Conservation (phyloP, 2,797 vertebrate genomes). For the Galaxias olidus region DNA sequence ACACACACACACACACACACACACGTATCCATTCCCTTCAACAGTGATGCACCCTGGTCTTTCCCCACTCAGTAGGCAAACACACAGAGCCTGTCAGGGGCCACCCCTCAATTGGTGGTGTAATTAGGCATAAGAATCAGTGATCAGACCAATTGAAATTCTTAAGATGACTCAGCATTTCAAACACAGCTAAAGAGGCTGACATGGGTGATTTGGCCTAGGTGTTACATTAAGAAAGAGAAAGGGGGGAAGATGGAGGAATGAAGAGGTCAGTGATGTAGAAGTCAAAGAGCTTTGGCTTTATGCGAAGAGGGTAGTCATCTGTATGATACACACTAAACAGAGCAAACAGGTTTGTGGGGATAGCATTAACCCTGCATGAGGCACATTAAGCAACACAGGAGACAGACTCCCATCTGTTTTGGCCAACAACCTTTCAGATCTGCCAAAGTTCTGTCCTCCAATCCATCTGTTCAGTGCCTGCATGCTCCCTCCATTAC, state of each 20-base stretch:
- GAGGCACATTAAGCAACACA: neutral
- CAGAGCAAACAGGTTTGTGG: neutral
- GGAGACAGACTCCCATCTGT: slow-evolving; percentile 1
- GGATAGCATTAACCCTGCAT: slow-evolving; percentile 20
- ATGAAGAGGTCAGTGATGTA: slow-evolving; percentile 6
- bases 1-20: slow-evolving; percentile 5
- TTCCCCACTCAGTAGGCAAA: neutral
- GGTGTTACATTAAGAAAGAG: no score
- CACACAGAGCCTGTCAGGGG: slow-evolving; percentile 16
- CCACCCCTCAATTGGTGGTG: slow-evolving; percentile 34
- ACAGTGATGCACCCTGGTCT: no score
- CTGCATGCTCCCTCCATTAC: slow-evolving; percentile 23
- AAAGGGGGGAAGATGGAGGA: neutral
- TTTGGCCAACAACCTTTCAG: slow-evolving; percentile 19
- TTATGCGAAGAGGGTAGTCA: slow-evolving; percentile 13
- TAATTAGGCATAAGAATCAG: slow-evolving; percentile 41
- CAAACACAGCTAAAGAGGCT: slow-evolving; percentile 14
- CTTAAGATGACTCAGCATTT: slow-evolving; percentile 31
- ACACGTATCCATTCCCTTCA: neutral
- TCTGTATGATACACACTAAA: neutral
- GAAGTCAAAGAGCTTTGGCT: neutral
- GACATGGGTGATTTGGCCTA: no score
- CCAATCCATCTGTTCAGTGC: slow-evolving; percentile 33
- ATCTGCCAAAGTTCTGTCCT: slow-evolving; percentile 19
- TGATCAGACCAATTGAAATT: slow-evolving; percentile 30